These are phyloP conservation scores for Rhopalosiphum maidis DNA, from an alignment of 1,140 invertebrate genomes.

Conservation along the genomic window DNA sequence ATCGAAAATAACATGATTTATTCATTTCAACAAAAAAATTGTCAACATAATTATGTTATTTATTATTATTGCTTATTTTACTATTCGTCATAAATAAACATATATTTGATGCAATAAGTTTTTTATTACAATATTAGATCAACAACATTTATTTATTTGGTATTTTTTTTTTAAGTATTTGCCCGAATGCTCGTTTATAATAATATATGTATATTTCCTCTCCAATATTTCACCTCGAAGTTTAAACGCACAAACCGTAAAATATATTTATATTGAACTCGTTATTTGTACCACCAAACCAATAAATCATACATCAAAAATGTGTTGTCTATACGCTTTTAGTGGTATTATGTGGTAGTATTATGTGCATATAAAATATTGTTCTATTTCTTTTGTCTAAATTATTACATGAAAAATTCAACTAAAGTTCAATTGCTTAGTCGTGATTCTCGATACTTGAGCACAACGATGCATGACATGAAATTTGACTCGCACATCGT, in stretches of 20 bases:
- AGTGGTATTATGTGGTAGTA: background rate
- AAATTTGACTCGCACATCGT: background rate
- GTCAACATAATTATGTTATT: background rate
- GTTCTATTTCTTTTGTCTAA: background rate
- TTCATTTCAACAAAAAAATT: background rate
- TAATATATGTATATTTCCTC: background rate
- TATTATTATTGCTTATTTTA: background rate
- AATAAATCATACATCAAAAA: constrained; percentile 20
- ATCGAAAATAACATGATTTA: background rate
- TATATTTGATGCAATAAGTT: constrained; percentile 2
- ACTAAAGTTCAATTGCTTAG: background rate
- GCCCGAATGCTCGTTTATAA: background rate
- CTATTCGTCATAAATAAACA: constrained; percentile 3
- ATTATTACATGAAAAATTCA: constrained; percentile 7
- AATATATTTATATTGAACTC: constrained; percentile 8
- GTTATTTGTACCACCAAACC: constrained; percentile 22
- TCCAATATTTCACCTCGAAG: background rate
- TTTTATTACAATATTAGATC: constrained; percentile 5
- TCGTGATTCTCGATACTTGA: background rate
- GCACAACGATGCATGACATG: background rate
- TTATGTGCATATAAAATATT: background rate
- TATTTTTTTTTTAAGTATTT: background rate
- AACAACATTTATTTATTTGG: background rate
- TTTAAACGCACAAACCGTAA: background rate
- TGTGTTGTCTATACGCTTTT: background rate